Evolutionary conservation across 2,888 invertebrate genomes (phyloP).

Genomic region (Melieria picta): DNA sequence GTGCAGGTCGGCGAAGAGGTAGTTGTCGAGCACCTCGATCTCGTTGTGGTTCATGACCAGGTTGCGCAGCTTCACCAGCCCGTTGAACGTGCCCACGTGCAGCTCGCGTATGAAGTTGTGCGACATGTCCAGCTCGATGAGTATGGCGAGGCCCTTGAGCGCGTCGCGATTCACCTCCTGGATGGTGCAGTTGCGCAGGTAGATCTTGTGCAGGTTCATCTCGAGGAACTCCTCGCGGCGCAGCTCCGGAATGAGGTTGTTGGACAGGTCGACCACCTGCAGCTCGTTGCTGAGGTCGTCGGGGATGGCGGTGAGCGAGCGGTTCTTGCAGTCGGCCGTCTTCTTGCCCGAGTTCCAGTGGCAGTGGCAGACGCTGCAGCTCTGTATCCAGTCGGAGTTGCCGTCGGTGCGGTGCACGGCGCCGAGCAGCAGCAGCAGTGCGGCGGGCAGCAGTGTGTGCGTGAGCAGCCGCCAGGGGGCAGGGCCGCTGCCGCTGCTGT

Average conservation of each 20-base stretch:
- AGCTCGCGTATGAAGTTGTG: slow-evolving; percentile 76
- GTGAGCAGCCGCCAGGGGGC: not conserved
- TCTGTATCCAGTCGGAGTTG: slow-evolving; percentile 62
- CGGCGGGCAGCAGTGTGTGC: slow-evolving; percentile 33
- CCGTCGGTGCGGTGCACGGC: slow-evolving; percentile 42
- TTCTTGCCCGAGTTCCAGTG: slow-evolving; percentile 88
- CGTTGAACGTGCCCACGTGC: slow-evolving; percentile 76
- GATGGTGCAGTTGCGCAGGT: slow-evolving; percentile 79
- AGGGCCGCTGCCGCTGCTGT: not conserved
- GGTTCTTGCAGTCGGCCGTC: slow-evolving; percentile 80
- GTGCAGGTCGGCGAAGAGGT: slow-evolving; percentile 78
- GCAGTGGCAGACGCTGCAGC: slow-evolving; percentile 74
- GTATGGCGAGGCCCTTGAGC: slow-evolving; percentile 78
- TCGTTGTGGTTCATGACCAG: slow-evolving; percentile 80
- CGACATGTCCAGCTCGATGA: slow-evolving; percentile 86
- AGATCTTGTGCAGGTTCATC: slow-evolving; percentile 81
- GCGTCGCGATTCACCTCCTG: slow-evolving; percentile 78
- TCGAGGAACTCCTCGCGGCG: slow-evolving; percentile 75
- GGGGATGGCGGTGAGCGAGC: slow-evolving; percentile 77
- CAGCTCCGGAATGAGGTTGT: slow-evolving; percentile 75
- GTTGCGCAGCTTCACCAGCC: slow-evolving; percentile 76
- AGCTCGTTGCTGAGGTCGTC: slow-evolving; percentile 76
- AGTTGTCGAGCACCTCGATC: slow-evolving; percentile 77
- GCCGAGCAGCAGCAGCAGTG: slow-evolving; percentile 42
- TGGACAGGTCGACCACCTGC: slow-evolving; percentile 77